These are phyloP conservation scores for Fistularia commersonii DNA, from an alignment of 2,797 vertebrate species.

Conservation along the genomic window DNA sequence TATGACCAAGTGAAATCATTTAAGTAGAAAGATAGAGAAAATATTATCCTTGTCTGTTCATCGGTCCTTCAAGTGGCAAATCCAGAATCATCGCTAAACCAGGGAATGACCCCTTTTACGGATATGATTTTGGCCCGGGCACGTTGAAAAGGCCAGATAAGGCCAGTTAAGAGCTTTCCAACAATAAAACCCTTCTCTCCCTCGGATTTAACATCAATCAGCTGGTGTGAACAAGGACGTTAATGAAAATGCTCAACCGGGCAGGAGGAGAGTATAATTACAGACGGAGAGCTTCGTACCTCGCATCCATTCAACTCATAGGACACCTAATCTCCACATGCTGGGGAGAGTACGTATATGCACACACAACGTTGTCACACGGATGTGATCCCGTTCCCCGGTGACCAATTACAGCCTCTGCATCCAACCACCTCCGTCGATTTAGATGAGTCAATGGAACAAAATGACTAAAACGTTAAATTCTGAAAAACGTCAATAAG, in stretches of 20 bases:
- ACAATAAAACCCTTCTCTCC: slow-evolving; percentile 14
- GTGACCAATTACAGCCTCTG: slow-evolving; percentile 48
- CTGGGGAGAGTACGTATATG: slow-evolving; percentile 4
- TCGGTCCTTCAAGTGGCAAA: too few species aligned
- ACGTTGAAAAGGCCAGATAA: not conserved
- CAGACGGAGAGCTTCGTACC: slow-evolving; percentile 30
- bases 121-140: too few species aligned
- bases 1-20: too few species aligned
- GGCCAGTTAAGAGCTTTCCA: slow-evolving; percentile 19
- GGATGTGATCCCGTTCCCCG: slow-evolving; percentile 32
- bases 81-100: too few species aligned
- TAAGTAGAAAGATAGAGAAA: too few species aligned
- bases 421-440: slow-evolving; percentile 18
- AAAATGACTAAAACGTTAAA: not conserved
- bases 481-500: slow-evolving; percentile 16
- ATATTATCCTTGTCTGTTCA: too few species aligned
- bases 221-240: slow-evolving; percentile 38
- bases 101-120: too few species aligned
- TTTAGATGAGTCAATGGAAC: slow-evolving; percentile 4
- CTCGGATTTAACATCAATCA: slow-evolving; percentile 24
- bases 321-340: slow-evolving; percentile 15
- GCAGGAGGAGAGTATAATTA: slow-evolving; percentile 45
- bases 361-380: slow-evolving; percentile 14
- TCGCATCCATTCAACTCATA: slow-evolving; percentile 26
- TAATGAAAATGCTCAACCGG: slow-evolving; percentile 19